Base-by-base conservation (phyloP, 2,113 vertebrate species). In the Cochlearius cochlearius region DNA sequence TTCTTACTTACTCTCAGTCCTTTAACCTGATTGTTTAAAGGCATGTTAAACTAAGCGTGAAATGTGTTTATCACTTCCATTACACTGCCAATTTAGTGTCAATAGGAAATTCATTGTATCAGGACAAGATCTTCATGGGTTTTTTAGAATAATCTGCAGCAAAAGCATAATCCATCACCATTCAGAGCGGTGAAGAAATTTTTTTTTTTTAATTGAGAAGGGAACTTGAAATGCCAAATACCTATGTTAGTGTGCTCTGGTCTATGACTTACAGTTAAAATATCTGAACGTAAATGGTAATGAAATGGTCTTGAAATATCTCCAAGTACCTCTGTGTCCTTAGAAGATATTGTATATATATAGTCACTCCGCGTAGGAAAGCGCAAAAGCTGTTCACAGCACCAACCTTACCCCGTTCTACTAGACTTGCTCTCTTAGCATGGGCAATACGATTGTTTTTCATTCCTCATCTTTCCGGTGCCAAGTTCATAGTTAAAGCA, bases 21-120 rank as follows among this genome's bases (percentile, higher is more conserved):
- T 88, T 85, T 85, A 89, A 82, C 55, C 26, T 73, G 50, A 45
- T 73, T 89, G 62, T 78, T 94, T 94, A 89, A 79, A 92, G 39
- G 36, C 80, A 69, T 25, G 18, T 82, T 96, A 89, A 94, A 72
- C 49, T 87, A 83, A 84, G 62, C 78, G 73, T 92, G 69, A 92
- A 94, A 92, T 85, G 41, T 63, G 73, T 64, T 87, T 95, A 87
- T 82, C 89, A 72, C 58, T 94, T 90, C 56, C 67, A 64, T 47
- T 92, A 30, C 20, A 16, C 49, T 78, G 75, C 30, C 73, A 78
- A 41, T 89, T 84, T 79, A 53, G 41, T 64, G 84, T 95, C 80
- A 79, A 76, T 84, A 94, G 32, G 83, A 92, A 82, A 85, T 89
- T 78, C 53, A 53, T 91, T 87, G 47, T 66, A 59, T 87, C 26